Conservation (phyloP, 2,888 invertebrate species). For the Resseliella maxima region DNA sequence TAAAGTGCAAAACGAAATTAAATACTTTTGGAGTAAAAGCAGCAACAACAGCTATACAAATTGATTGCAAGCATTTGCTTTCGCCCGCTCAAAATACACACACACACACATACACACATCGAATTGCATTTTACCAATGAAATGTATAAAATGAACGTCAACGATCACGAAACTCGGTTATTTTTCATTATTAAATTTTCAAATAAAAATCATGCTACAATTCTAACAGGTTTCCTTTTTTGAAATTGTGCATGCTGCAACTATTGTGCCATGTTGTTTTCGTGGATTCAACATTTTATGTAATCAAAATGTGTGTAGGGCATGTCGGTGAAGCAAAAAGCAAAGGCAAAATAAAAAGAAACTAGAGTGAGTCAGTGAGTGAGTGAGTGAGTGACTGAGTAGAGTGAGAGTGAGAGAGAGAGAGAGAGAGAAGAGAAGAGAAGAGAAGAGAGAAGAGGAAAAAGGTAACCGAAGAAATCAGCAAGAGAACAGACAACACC, state of each 20-base stretch:
- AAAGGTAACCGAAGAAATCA: slow-evolving; percentile 36
- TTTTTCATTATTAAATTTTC: slow-evolving; percentile 51
- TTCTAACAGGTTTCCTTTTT: slow-evolving; percentile 33
- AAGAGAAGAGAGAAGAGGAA: not conserved
- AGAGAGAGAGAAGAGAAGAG: no score
- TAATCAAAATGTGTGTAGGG: slow-evolving; percentile 51
- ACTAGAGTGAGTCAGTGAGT: no score
- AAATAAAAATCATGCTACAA: slow-evolving; percentile 37
- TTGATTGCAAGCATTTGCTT: slow-evolving; percentile 6
- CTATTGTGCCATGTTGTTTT: not conserved
- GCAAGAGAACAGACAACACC: slow-evolving; percentile 7
- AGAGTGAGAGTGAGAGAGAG: no score
- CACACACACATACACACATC: not conserved
- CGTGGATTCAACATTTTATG: slow-evolving; percentile 32
- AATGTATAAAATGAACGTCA: slow-evolving; percentile 31
- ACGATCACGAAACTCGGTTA: slow-evolving; percentile 35
- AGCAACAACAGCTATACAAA: not conserved
- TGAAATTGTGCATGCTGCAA: not conserved
- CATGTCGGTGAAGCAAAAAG: not conserved
- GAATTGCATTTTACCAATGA: slow-evolving; percentile 29
- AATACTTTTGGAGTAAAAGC: not conserved
- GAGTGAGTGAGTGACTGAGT: no score
- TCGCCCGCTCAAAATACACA: not conserved
- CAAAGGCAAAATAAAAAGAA: not conserved
- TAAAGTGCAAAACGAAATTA: slow-evolving; percentile 42